Evolutionary conservation across 2,797 vertebrate species (phyloP).

Genomic region (Danio choprae): DNA sequence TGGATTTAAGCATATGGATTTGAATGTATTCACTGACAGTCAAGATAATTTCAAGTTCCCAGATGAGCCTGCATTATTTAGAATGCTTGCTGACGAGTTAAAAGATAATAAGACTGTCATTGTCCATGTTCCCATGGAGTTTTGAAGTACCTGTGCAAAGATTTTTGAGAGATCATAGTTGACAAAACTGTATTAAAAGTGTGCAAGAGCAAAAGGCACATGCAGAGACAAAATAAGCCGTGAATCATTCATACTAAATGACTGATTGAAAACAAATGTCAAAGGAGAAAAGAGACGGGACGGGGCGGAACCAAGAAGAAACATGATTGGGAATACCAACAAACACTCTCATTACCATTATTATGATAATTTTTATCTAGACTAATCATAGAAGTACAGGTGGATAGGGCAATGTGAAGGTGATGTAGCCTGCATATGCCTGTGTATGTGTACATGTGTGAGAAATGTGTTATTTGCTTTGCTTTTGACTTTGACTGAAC

Average conservation of each 20-base stretch:
- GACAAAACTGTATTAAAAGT: constrained; percentile 41
- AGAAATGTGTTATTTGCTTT: too few species aligned
- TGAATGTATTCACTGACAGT: too few species aligned
- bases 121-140: constrained; percentile 25
- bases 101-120: constrained; percentile 29
- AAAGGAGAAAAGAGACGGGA: constrained; percentile 62
- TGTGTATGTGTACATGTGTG: background rate
- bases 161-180: constrained; percentile 39
- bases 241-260: constrained; percentile 34
- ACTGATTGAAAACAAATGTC: constrained; percentile 76
- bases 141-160: constrained; percentile 21
- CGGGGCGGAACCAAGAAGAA: constrained; percentile 35
- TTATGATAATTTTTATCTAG: constrained; percentile 28
- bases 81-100: constrained; percentile 16
- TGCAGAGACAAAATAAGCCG: constrained; percentile 1
- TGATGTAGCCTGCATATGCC: background rate
- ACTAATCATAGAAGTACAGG: constrained; percentile 35
- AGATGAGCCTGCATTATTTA: too few species aligned
- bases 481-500: too few species aligned
- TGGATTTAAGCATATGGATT: too few species aligned
- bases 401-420: constrained; percentile 2
- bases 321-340: constrained; percentile 66
- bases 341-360: constrained; percentile 63
- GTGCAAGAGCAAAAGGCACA: background rate
- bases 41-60: too few species aligned